Conservation (phyloP, 2,113 vertebrate genomes). For the Chaetops frenatus region DNA sequence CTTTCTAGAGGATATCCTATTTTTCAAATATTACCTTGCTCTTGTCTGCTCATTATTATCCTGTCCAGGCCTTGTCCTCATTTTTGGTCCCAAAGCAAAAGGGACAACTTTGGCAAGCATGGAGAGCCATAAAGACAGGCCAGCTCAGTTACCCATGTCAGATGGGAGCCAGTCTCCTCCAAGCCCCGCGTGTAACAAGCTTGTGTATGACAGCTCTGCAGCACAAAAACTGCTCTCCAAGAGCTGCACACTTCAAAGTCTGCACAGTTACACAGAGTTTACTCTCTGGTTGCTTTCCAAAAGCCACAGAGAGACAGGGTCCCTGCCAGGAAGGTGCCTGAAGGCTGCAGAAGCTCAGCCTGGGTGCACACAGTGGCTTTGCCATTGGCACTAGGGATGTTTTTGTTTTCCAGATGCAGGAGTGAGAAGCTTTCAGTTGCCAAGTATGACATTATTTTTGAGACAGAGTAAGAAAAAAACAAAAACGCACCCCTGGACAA, state of each 20-base stretch:
- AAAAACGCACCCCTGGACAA: neutral
- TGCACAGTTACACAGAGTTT: neutral
- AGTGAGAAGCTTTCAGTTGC: neutral
- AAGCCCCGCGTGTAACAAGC: neutral
- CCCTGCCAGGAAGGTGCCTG: neutral
- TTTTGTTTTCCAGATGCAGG: slow-evolving; percentile 8
- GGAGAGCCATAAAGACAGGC: neutral
- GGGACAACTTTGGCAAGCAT: neutral
- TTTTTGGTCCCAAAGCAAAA: slow-evolving; percentile 13
- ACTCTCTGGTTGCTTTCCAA: neutral
- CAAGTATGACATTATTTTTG: slow-evolving; percentile 8
- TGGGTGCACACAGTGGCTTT: neutral
- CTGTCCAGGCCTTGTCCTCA: neutral
- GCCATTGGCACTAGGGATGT: neutral
- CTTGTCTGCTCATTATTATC: neutral
- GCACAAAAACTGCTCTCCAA: neutral
- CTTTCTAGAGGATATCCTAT: neutral
- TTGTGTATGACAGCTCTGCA: neutral
- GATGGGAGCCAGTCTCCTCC: neutral
- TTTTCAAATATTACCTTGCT: slow-evolving; percentile 19
- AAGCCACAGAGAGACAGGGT: neutral
- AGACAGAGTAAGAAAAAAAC: neutral
- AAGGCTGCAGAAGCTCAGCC: neutral
- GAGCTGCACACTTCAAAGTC: neutral
- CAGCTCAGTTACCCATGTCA: neutral